phyloP scores from a whole-genome alignment of 2,888 invertebrate genomes.

The Macropis europaea region DNA sequence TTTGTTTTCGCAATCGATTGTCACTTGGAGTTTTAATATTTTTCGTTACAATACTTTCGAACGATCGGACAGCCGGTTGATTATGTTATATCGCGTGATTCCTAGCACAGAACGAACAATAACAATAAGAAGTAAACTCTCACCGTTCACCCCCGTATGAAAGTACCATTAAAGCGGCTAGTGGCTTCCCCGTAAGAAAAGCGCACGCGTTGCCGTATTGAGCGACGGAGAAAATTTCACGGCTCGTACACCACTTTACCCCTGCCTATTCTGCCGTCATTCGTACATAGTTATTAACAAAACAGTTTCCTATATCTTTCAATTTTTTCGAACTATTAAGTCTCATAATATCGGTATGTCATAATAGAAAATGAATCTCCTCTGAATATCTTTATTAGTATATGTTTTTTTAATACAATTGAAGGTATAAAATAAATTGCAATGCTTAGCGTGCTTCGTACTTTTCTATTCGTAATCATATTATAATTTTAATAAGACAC shows the following conservation, averaged over 20 bases:
- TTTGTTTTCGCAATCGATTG: background rate
- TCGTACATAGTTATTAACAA: no score
- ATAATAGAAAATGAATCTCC: no score
- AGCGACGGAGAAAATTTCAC: conserved; percentile 48
- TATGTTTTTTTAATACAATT: no score
- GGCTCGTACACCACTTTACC: background rate
- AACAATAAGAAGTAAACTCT: conserved; percentile 35
- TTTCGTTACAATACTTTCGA: background rate
- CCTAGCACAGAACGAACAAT: background rate
- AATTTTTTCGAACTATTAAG: no score
- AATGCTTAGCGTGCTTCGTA: no score
- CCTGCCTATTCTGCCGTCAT: no score
- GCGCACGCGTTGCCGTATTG: conserved; percentile 68
- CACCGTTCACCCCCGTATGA: conserved; percentile 41
- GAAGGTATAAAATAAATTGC: no score
- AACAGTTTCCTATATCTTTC: no score
- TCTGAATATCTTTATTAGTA: no score
- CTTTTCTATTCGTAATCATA: no score
- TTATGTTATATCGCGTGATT: background rate
- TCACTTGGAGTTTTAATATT: background rate
- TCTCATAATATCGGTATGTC: no score
- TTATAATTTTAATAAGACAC: no score
- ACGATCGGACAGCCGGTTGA: background rate
- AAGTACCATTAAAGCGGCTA: conserved; percentile 44
- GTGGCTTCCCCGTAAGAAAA: conserved; percentile 33